Evolutionary conservation across 2,888 invertebrate species (phyloP).

Genomic region (Subacronicta megacephala): DNA sequence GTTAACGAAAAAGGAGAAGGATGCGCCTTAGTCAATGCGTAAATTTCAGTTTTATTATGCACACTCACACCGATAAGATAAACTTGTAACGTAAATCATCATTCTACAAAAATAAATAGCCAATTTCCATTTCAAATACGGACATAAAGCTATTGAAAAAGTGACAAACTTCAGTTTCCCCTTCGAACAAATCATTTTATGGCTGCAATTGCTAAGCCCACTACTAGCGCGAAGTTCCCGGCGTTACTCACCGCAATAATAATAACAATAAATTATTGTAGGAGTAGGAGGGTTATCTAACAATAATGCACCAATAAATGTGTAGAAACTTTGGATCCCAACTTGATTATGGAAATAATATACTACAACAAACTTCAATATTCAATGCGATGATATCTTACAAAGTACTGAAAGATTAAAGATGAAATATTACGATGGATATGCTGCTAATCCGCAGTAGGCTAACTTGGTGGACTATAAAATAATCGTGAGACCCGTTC

Average conservation of each 20-base stretch:
- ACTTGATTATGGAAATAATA: not conserved
- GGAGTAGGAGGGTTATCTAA: constrained; percentile 7
- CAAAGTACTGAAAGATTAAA: not conserved
- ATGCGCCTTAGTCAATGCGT: no score
- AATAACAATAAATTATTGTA: constrained; percentile 83
- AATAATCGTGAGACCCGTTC: no score
- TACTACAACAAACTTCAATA: not conserved
- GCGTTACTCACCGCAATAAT: constrained; percentile 79
- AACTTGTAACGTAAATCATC: not conserved
- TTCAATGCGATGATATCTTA: not conserved
- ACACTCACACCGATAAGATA: not conserved
- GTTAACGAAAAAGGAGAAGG: no score
- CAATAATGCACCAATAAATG: constrained; percentile 28
- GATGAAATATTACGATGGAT: no score
- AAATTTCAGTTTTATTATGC: no score
- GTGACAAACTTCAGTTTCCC: constrained; percentile 64
- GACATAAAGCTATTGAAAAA: constrained; percentile 59
- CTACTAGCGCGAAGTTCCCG: constrained; percentile 66
- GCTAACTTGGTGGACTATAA: no score
- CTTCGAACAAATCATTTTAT: constrained; percentile 80
- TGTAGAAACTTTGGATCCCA: constrained; percentile 5
- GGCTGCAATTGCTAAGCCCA: constrained; percentile 77
- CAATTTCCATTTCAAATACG: constrained; percentile 43
- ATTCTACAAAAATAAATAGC: not conserved
- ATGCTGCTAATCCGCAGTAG: no score